phyloP scores from a whole-genome alignment of 2,113 vertebrate genomes.

The Myotis brandtii region DNA sequence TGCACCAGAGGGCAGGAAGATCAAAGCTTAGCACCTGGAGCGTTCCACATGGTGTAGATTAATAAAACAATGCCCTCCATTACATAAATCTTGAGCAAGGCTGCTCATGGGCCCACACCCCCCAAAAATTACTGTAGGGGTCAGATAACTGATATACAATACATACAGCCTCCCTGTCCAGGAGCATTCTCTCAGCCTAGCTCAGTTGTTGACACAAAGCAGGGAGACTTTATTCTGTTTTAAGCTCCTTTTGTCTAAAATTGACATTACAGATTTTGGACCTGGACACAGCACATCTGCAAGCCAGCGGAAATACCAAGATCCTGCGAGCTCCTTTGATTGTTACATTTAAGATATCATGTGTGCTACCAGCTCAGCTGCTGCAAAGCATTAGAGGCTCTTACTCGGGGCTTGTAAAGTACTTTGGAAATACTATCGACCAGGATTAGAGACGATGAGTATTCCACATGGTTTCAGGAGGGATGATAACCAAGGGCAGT shows the following conservation, averaged over 20 bases:
- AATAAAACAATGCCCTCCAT: slow-evolving; percentile 85
- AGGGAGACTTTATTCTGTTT: slow-evolving; percentile 90
- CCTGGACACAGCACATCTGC: slow-evolving; percentile 92
- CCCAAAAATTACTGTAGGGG: slow-evolving; percentile 84
- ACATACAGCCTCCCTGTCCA: slow-evolving; percentile 75
- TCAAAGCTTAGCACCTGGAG: slow-evolving; percentile 90
- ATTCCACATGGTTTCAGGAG: slow-evolving; percentile 96
- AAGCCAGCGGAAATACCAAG: slow-evolving; percentile 95
- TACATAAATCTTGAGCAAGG: slow-evolving; percentile 86
- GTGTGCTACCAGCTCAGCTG: slow-evolving; percentile 96
- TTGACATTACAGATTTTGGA: slow-evolving; percentile 91
- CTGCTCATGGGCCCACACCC: slow-evolving; percentile 79
- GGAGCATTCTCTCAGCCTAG: slow-evolving; percentile 74
- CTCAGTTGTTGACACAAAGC: slow-evolving; percentile 88
- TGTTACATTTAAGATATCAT: slow-evolving; percentile 99
- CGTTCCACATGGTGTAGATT: slow-evolving; percentile 86
- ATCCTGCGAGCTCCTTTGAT: slow-evolving; percentile 96
- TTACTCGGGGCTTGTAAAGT: slow-evolving; percentile 96
- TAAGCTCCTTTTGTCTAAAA: slow-evolving; percentile 88
- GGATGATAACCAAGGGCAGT: slow-evolving; percentile 93
- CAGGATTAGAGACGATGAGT: slow-evolving; percentile 95
- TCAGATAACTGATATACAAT: slow-evolving; percentile 86
- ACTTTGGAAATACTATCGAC: slow-evolving; percentile 95
- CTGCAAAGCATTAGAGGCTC: slow-evolving; percentile 95
- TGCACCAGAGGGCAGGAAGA: slow-evolving; percentile 82